phyloP scores from a whole-genome alignment of 1,140 invertebrate genomes.

The Habropoda laboriosa region DNA sequence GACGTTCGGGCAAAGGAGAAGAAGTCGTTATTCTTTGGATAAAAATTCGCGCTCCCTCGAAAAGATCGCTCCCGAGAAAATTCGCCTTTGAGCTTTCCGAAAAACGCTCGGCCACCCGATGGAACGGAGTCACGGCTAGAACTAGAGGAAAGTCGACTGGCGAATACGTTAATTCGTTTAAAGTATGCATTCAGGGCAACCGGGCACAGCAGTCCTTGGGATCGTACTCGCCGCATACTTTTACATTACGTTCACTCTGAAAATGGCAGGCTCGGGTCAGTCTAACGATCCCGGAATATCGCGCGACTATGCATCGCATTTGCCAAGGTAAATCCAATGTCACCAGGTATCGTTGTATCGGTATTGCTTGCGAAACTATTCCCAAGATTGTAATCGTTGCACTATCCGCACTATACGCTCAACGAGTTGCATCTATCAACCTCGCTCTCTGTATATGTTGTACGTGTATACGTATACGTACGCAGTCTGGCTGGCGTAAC shows the following conservation, averaged over 20 bases:
- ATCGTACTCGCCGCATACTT: neutral
- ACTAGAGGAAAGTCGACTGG: neutral
- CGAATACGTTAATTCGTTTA: slow-evolving; percentile 7
- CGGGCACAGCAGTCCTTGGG: slow-evolving; percentile 17
- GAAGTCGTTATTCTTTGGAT: slow-evolving; percentile 6
- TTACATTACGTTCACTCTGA: slow-evolving; percentile 41
- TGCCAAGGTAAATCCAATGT: slow-evolving; percentile 24
- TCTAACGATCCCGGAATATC: slow-evolving; percentile 14
- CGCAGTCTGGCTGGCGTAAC: neutral
- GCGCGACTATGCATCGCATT: neutral
- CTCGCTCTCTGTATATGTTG: too few species aligned
- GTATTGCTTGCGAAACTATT: slow-evolving; percentile 22
- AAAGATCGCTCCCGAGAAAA: neutral
- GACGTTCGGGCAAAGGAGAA: neutral
- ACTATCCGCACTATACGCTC: neutral
- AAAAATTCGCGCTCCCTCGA: neutral
- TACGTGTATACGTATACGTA: too few species aligned
- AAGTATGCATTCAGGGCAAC: slow-evolving; percentile 30
- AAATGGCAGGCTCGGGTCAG: slow-evolving; percentile 15
- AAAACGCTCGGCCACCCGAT: neutral
- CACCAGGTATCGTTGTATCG: slow-evolving; percentile 16
- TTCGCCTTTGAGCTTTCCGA: neutral
- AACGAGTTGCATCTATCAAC: neutral
- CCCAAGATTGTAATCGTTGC: slow-evolving; percentile 11
- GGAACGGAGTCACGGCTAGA: neutral